Conservation (phyloP, 2,888 invertebrate species). For the Fabriciana adippe region DNA sequence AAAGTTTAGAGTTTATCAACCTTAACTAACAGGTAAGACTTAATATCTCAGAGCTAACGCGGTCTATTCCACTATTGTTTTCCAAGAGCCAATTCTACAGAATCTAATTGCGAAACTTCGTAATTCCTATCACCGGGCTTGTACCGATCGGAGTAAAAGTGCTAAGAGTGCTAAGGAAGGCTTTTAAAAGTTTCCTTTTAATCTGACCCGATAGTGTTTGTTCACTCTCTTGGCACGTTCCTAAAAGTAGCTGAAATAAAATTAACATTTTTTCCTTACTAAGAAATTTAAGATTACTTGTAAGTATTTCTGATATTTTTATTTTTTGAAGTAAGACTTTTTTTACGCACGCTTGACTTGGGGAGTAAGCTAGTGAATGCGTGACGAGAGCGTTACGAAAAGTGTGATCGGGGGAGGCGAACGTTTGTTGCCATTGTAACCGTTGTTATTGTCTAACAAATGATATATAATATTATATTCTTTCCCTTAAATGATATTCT, state of each 20-base stretch:
- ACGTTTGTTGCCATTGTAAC: no score
- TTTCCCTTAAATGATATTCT: no score
- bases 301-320: background rate
- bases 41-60: slow-evolving; percentile 6
- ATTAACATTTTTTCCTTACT: slow-evolving; percentile 24
- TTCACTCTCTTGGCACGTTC: slow-evolving; percentile 29
- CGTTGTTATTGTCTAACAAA: no score
- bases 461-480: no score
- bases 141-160: slow-evolving; percentile 12
- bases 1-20: background rate
- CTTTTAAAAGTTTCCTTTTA: slow-evolving; percentile 43
- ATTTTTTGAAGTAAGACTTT: no score
- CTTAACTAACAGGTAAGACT: background rate
- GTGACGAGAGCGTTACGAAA: no score
- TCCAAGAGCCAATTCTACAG: slow-evolving; percentile 27
- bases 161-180: slow-evolving; percentile 37
- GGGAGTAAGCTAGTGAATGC: no score
- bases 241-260: slow-evolving; percentile 24
- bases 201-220: slow-evolving; percentile 37
- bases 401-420: no score
- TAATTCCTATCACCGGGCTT: slow-evolving; percentile 39
- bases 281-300: background rate
- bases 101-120: slow-evolving; percentile 42
- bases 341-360: no score
- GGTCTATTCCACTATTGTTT: slow-evolving; percentile 27